Percentiles rank a stretch among this genome's conserved stretches.
These are phyloP conservation scores for Melitaea athalia DNA, from an alignment of 2,888 invertebrate genomes.

Conservation along the genomic window DNA sequence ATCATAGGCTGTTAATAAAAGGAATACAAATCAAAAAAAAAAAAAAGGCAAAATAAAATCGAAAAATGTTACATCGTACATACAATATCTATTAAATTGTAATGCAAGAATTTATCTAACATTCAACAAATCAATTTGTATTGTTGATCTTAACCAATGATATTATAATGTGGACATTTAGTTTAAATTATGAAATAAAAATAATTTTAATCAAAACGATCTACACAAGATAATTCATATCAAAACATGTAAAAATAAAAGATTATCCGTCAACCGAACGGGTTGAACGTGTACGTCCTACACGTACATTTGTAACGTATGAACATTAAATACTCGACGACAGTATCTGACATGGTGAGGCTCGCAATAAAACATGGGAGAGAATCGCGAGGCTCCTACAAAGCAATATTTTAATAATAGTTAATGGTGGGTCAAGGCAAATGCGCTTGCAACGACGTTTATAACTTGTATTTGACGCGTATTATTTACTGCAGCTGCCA, in stretches of 20 bases:
- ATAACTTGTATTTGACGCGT: conserved; percentile 76
- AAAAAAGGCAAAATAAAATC: too few relatives aligned
- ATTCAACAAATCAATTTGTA: too few relatives aligned
- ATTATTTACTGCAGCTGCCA: conserved; percentile 71
- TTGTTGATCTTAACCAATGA: too few relatives aligned
- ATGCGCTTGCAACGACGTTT: conserved; percentile 73
- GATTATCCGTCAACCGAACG: conserved; percentile 51
- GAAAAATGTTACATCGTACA: too few relatives aligned
- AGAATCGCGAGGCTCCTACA: conserved; percentile 76
- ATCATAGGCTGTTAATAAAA: too few relatives aligned
- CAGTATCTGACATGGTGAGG: conserved; percentile 70
- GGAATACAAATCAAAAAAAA: too few relatives aligned
- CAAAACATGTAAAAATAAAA: conserved; percentile 65
- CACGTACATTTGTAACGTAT: conserved; percentile 74
- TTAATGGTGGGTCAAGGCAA: conserved; percentile 77
- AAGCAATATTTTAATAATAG: conserved; percentile 81
- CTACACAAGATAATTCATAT: conserved; percentile 57
- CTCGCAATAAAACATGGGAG: conserved; percentile 76
- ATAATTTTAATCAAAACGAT: neutral
- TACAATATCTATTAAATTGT: too few relatives aligned
- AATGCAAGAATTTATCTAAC: too few relatives aligned
- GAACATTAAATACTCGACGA: conserved; percentile 77
- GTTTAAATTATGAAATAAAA: neutral
- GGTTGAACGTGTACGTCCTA: conserved; percentile 55
- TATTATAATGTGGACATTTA: neutral